Evolutionary conservation across 2,113 vertebrate genomes (phyloP).

Genomic region (Aspidoscelis tigris): DNA sequence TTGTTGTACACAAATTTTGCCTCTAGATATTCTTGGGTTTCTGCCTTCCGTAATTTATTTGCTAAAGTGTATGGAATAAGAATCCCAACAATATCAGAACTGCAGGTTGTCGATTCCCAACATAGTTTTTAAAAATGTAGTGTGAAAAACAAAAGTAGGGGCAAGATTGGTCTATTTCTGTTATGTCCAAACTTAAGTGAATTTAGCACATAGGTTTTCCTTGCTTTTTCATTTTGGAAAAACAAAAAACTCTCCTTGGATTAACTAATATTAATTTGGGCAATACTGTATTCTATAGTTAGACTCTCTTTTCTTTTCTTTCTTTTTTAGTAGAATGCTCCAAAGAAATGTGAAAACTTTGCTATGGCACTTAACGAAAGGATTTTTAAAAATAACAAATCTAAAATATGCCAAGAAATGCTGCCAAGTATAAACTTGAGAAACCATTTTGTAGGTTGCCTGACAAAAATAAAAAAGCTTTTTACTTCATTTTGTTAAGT

Average conservation of each 20-base stretch:
- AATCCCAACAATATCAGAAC: too few relatives aligned
- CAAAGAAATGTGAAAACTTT: conserved; percentile 78
- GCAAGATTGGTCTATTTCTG: too few relatives aligned
- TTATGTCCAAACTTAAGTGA: conserved; percentile 49
- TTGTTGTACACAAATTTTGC: conserved; percentile 33
- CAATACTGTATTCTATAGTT: conserved; percentile 60
- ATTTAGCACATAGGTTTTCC: conserved; percentile 53
- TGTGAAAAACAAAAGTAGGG: too few relatives aligned
- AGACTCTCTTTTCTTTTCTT: conserved; percentile 40
- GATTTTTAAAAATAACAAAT: conserved; percentile 40
- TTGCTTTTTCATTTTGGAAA: not conserved
- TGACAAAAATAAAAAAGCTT: conserved; percentile 72
- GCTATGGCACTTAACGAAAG: conserved; percentile 67
- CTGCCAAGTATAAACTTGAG: conserved; percentile 76
- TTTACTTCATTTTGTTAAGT: conserved; percentile 73
- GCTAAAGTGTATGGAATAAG: too few relatives aligned
- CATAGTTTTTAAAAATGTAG: too few relatives aligned
- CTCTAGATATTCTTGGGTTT: too few relatives aligned
- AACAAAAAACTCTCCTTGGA: conserved; percentile 37
- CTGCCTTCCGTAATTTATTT: too few relatives aligned
- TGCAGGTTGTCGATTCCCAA: too few relatives aligned
- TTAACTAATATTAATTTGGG: conserved; percentile 59
- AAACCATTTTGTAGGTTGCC: conserved; percentile 75
- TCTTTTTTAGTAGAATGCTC: conserved; percentile 68
- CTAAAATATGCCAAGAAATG: conserved; percentile 60